Conservation (phyloP, 1,140 invertebrate genomes). For the Anastrepha obliqua region DNA sequence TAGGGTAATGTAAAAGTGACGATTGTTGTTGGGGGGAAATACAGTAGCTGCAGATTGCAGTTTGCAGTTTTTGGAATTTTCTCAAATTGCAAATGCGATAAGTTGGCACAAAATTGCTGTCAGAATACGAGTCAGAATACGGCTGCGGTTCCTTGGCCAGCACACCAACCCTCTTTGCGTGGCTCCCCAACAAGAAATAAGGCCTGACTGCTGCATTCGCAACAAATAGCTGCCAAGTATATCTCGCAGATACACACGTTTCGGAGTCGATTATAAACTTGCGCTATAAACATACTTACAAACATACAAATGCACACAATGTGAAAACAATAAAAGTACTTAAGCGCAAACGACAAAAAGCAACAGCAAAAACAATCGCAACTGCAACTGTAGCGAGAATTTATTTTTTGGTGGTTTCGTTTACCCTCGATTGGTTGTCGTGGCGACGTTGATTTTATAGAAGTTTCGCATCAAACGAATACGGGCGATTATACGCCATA, state of each 20-base stretch:
- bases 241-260: slow-evolving; percentile 35
- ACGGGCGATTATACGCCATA: background rate
- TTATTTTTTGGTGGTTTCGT: slow-evolving; percentile 50
- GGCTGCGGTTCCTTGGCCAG: background rate
- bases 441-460: slow-evolving; percentile 47
- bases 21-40: slow-evolving; percentile 10
- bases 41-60: slow-evolving; percentile 38
- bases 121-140: background rate
- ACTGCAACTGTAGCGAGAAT: slow-evolving; percentile 17
- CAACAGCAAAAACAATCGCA: background rate
- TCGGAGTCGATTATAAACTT: background rate
- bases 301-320: background rate
- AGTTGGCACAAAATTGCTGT: slow-evolving; percentile 42
- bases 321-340: background rate
- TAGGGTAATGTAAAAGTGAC: background rate
- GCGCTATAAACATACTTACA: slow-evolving; percentile 11
- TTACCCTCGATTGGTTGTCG: slow-evolving; percentile 50
- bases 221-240: background rate
- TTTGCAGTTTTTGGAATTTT: slow-evolving; percentile 52
- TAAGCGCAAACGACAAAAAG: background rate
- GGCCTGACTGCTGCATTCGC: slow-evolving; percentile 32
- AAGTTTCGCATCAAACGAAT: slow-evolving; percentile 30
- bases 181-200: background rate
- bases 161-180: background rate
- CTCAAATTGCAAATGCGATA: slow-evolving; percentile 53